Evolutionary conservation across 2,113 vertebrate genomes (phyloP), one percentile per base, ranked within the genome.

Genomic region (Dryoscopus gambensis): DNA sequence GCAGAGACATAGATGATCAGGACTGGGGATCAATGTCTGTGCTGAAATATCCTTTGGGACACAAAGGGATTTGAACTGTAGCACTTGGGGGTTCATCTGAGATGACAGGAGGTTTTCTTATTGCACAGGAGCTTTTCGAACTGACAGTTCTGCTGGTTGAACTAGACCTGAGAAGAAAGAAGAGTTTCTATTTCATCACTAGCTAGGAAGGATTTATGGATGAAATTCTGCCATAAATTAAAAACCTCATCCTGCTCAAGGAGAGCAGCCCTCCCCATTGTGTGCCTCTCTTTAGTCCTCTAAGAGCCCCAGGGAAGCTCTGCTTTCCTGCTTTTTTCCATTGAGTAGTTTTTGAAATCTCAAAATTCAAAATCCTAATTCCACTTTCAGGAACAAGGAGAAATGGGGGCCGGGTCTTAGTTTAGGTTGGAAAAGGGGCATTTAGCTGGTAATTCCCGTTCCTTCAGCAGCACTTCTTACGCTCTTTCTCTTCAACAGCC

Each of bases 141-240:
- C 59, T 90, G 94, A 50, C 68, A 90, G 76, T 63, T 94, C 88
- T 89, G 46, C 76, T 95, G 18, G 8, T 85, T 91, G 90, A 94
- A 60, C 67, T 63, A 40, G 88, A 93, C 85, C 83, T 71, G 92
- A 33, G 86, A 90, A 47, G 63, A 65, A 87, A 87, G 82, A 76
- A 77, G 59, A 67, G 63, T 56, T 90, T 42, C 46, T 86, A 5
- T 74, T 90, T 92, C 47, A 52, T 90, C 88, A 78, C 28, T 75
- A 74, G 84, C 56, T 39, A 10, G 64, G 85, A 89, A 75, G 79
- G 84, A 92, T 89, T 86, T 83, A 67, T 75, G 90, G 93, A 11
- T 3, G 8, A 24, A 90, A 55, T 79, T 79, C 60, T 88, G 75
- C 55, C 64, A 47, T 84, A 44, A 93, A 86, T 94, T 39, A 44